A percentile compares a stretch with the other conserved stretches of the same genome.
These are phyloP conservation scores for Sarcophaga subvicina DNA, from an alignment of 2,888 invertebrate species.

Conservation along the genomic window DNA sequence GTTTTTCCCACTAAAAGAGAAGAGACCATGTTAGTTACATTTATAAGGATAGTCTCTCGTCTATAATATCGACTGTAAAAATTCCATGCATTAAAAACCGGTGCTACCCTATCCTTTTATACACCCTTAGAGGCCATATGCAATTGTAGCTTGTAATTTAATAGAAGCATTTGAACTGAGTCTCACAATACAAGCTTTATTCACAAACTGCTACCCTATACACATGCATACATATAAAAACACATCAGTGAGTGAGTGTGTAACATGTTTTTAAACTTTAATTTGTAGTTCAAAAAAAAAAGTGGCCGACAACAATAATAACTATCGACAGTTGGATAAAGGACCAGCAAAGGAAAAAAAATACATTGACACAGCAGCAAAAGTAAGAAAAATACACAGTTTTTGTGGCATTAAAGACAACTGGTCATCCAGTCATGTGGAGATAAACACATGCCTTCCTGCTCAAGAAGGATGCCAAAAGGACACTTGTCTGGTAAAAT, in stretches of 20 bases:
- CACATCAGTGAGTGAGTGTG: not conserved
- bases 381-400: not conserved
- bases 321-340: slow-evolving; percentile 47
- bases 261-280: not conserved
- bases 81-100: not conserved
- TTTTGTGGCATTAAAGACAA: slow-evolving; percentile 41
- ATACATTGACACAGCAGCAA: not conserved
- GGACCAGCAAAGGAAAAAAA: not conserved
- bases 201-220: not conserved
- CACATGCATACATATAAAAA: not conserved
- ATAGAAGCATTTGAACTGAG: slow-evolving; percentile 58
- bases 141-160: slow-evolving; percentile 46
- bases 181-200: slow-evolving; percentile 19
- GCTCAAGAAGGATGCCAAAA: not conserved
- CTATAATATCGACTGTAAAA: too few relatives aligned
- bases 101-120: not conserved
- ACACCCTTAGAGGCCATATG: slow-evolving; percentile 13
- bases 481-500: slow-evolving; percentile 31
- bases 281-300: slow-evolving; percentile 18
- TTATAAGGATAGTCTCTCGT: too few relatives aligned
- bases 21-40: too few relatives aligned
- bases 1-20: too few relatives aligned
- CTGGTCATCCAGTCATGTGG: slow-evolving; percentile 45
- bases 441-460: not conserved
- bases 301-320: slow-evolving; percentile 50